These are phyloP conservation scores for Helicolenus hilgendorfi DNA, from an alignment of 2,797 vertebrate species.

Conservation along the genomic window DNA sequence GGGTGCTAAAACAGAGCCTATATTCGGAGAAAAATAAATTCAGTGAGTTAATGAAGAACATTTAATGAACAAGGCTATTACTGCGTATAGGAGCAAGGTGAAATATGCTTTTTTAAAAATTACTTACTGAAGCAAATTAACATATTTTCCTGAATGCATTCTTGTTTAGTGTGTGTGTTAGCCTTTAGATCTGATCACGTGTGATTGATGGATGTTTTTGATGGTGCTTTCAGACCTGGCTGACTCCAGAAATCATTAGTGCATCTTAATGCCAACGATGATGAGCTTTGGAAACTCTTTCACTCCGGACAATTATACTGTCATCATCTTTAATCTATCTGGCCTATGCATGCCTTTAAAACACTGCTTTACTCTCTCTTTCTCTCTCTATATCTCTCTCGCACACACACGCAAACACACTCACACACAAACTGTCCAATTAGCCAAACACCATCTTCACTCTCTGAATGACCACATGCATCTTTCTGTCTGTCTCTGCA, in stretches of 20 bases:
- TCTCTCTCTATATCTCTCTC: neutral
- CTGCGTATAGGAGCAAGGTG: slow-evolving; percentile 9
- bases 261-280: slow-evolving; percentile 72
- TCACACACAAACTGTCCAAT: slow-evolving; percentile 68
- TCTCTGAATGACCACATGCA: slow-evolving; percentile 77
- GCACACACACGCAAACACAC: slow-evolving; percentile 15
- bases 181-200: slow-evolving; percentile 41
- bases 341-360: slow-evolving; percentile 48
- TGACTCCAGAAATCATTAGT: slow-evolving; percentile 68
- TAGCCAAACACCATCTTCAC: slow-evolving; percentile 70
- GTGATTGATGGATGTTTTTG: slow-evolving; percentile 66
- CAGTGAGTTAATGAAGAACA: neutral
- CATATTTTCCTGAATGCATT: neutral
- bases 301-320: slow-evolving; percentile 71
- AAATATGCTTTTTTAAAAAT: slow-evolving; percentile 26
- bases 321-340: slow-evolving; percentile 78
- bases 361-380: neutral
- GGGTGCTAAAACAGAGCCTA: neutral
- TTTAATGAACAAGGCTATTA: slow-evolving; percentile 21
- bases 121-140: slow-evolving; percentile 13
- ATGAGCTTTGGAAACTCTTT: slow-evolving; percentile 77
- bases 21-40: neutral
- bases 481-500: slow-evolving; percentile 77
- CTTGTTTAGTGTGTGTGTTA: neutral
- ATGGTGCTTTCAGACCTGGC: slow-evolving; percentile 47